A percentile compares a stretch with the other conserved stretches of the same genome.
phyloP scores from a whole-genome alignment of 2,797 vertebrate species.

The Distichodus sexfasciatus region DNA sequence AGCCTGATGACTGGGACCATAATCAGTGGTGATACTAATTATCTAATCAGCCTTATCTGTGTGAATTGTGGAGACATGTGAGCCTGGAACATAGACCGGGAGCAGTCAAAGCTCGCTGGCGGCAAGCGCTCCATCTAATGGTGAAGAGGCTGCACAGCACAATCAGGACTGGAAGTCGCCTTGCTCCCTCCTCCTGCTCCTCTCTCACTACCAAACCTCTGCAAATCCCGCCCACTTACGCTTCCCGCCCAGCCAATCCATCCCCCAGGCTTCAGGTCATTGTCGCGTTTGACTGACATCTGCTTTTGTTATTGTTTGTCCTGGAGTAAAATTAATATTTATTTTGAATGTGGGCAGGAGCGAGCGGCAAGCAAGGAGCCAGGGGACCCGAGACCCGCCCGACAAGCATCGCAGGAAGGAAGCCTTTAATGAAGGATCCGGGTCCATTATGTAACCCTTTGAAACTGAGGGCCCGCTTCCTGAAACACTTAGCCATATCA shows the following conservation, averaged over 20 bases:
- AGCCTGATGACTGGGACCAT: conserved; percentile 47
- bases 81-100: conserved; percentile 34
- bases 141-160: conserved; percentile 49
- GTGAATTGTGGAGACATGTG: conserved; percentile 41
- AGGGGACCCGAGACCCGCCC: conserved; percentile 50
- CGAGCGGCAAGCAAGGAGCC: conserved; percentile 47
- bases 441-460: conserved; percentile 51
- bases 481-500: conserved; percentile 49
- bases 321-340: conserved; percentile 58
- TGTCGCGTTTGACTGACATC: conserved; percentile 49
- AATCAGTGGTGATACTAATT: conserved; percentile 55
- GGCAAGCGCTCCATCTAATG: conserved; percentile 88
- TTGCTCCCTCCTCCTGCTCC: conserved; percentile 15
- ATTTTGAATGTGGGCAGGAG: conserved; percentile 51
- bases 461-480: conserved; percentile 45
- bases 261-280: conserved; percentile 23
- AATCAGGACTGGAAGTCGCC: conserved; percentile 20
- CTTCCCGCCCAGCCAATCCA: conserved; percentile 21
- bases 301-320: conserved; percentile 56
- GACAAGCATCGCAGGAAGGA: conserved; percentile 41
- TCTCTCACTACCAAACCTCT: conserved; percentile 26
- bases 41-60: conserved; percentile 50
- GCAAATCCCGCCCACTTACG: conserved; percentile 11
- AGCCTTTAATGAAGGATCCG: conserved; percentile 55
- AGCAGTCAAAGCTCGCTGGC: conserved; percentile 50